phyloP scores from a whole-genome alignment of 2,113 vertebrate species.

The Aplodontia rufa region DNA sequence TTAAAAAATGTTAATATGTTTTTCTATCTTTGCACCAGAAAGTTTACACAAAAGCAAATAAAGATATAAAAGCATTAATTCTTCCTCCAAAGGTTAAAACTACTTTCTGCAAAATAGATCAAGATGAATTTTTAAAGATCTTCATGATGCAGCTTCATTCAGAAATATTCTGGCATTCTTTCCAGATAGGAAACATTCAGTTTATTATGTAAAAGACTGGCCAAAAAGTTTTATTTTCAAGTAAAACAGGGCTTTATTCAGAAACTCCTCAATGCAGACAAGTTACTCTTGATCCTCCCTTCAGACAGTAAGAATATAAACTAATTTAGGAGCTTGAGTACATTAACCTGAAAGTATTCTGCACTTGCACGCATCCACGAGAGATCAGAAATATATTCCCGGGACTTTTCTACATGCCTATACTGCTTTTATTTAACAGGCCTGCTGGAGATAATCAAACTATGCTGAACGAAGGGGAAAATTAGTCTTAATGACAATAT shows the following conservation, averaged over 20 bases:
- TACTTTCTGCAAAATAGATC: constrained; percentile 74
- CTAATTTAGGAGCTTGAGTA: background rate
- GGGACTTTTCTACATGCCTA: background rate
- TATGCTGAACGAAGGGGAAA: background rate
- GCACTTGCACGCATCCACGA: background rate
- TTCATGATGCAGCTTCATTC: constrained; percentile 44
- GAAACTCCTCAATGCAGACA: background rate
- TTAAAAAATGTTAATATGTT: background rate
- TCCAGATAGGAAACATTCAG: constrained; percentile 62
- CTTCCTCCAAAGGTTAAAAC: constrained; percentile 31
- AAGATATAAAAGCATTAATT: constrained; percentile 50
- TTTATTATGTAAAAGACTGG: constrained; percentile 56
- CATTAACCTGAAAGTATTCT: background rate
- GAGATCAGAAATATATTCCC: background rate
- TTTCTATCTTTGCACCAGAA: constrained; percentile 57
- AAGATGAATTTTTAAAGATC: constrained; percentile 52
- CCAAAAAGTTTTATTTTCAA: constrained; percentile 57
- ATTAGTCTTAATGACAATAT: background rate
- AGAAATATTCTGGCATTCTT: constrained; percentile 63
- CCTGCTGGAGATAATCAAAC: background rate
- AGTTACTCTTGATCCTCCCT: background rate
- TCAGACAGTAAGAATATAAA: background rate
- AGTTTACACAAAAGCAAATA: constrained; percentile 35
- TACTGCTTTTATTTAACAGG: background rate
- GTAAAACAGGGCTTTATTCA: constrained; percentile 43